Base-by-base conservation (phyloP, 2,113 vertebrate genomes). In the Anolis sagrei region DNA sequence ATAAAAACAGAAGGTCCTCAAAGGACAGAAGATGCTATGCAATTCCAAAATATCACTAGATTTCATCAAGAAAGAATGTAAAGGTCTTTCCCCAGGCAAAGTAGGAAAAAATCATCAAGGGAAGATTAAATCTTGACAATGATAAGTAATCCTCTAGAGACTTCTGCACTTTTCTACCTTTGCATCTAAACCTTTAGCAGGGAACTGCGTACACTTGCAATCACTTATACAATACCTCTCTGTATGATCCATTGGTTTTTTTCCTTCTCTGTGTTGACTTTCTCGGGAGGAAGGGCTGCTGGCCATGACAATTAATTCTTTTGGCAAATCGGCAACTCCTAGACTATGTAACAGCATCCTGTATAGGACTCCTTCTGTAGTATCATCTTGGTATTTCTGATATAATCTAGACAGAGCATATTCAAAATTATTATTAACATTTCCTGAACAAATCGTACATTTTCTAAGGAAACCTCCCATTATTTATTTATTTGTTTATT, bases 311-410 rank as follows among this genome's bases (percentile, higher is more conserved):
- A 66, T 89, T 81, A 89, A 91, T 90, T 84, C 81, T 39, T 89
- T 51, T n/a, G 90, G 79, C 29, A 82, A 79, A 86, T 84, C 16
- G 5, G 49, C 34, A 34, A 93, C 85, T 79, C 96, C 95, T 18
- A 97, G 64, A 83, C 86, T 87, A 29, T 83, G 88, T 87, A 96
- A 87, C 81, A 97, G 90, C 68, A 92, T 92, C 84, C 87, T 93
- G 83, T 96, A 95, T 76, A 93, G 85, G 79, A 97, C 88, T 84
- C 86, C 84, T 74, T 92, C 88, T 29, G 93, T 94, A 86, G 73
- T 66, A 5, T 19, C 87, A 81, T 94, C 82, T 62, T 92, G 92
- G 84, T 94, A 96, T 88, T 93, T 93, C 84, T 92, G 89, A 83
- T 88, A 94, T 36, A 97, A 91, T 85, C 94, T 96, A 91, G 51